Evolutionary conservation across 2,113 vertebrate genomes (phyloP).

Genomic region (Cyanoramphus novaezelandiae): DNA sequence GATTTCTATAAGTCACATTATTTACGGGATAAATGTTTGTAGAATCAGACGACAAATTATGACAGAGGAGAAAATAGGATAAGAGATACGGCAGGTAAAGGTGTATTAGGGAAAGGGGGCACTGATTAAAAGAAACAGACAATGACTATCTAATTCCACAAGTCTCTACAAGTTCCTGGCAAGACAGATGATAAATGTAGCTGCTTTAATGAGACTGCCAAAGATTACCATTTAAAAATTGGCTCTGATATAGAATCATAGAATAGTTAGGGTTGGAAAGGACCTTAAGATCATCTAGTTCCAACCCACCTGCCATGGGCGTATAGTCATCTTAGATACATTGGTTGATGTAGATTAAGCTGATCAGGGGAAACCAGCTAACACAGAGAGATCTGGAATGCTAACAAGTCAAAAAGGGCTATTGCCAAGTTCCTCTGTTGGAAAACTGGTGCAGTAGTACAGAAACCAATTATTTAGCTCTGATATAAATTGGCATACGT

Average conservation of each 20-base stretch:
- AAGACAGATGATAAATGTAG: not conserved
- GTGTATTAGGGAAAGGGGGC: not conserved
- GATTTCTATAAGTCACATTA: not conserved
- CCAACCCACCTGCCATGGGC: no score
- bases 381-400: not conserved
- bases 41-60: not conserved
- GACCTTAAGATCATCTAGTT: no score
- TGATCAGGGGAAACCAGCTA: not conserved
- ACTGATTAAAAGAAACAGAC: not conserved
- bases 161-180: not conserved
- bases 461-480: not conserved
- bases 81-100: not conserved
- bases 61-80: not conserved
- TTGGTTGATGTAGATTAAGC: not conserved
- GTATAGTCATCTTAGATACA: not conserved
- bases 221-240: not conserved
- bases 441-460: not conserved
- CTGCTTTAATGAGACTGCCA: not conserved
- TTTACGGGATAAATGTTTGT: not conserved
- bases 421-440: not conserved
- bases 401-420: not conserved
- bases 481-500: accelerated
- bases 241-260: not conserved
- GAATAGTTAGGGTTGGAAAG: no score
- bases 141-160: not conserved